Percentiles rank a stretch among this genome's conserved stretches.
These are phyloP conservation scores for Alethe castanea DNA, from an alignment of 2,113 vertebrate species.

Conservation along the genomic window DNA sequence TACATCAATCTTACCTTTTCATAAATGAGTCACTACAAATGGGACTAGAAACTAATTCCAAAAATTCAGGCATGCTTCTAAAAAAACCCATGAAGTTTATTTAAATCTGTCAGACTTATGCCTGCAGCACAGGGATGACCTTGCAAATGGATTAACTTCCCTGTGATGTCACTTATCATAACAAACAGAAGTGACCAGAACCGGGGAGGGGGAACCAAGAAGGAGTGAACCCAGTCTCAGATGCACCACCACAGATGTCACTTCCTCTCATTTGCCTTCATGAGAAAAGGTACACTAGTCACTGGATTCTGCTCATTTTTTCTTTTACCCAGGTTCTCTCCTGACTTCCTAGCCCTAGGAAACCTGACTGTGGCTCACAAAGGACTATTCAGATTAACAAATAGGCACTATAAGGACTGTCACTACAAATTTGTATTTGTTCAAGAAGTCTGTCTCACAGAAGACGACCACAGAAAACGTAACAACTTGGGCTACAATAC, in stretches of 20 bases:
- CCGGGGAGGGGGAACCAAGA: fast-evolving
- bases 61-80: background rate
- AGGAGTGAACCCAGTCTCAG: background rate
- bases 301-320: background rate
- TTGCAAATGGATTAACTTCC: background rate
- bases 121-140: background rate
- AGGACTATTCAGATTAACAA: background rate
- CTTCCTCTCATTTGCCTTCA: background rate
- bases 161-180: fast-evolving
- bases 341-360: background rate
- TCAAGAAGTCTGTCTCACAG: background rate
- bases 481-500: background rate
- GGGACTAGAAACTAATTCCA: background rate
- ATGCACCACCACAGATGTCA: background rate
- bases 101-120: background rate
- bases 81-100: background rate
- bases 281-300: background rate
- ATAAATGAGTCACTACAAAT: background rate
- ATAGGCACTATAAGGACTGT: background rate
- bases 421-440: background rate
- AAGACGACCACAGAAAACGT: background rate
- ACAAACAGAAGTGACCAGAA: background rate
- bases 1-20: background rate
- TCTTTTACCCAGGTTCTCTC: background rate
- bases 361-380: background rate